Base-by-base conservation (phyloP, 1,140 invertebrate genomes). In the Sarcophaga peregrina region DNA sequence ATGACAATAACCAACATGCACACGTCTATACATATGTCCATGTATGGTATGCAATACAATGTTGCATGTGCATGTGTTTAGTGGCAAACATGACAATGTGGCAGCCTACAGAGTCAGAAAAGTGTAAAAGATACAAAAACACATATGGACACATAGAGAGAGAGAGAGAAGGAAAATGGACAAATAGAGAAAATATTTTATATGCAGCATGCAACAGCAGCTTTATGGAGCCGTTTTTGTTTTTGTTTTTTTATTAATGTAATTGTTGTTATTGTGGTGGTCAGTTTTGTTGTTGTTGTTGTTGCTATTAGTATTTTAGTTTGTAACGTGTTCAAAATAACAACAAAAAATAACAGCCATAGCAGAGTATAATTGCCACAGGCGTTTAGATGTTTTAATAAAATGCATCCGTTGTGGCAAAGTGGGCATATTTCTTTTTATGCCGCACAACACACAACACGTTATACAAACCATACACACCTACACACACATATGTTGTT, bases 371-470 rank as follows among this genome's bases (percentile, higher is more conserved):
- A 68, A 68, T 68, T 68, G 17, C 62, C 62, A 68, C 62, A 68
- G 62, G 62, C 62, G 62, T 68, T 68, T 68, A 20, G 62, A 20
- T 68, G 62, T 68, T 20, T 68, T 68, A 68, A 68, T 68, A 68
- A 68, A 68, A 68, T 68, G 62, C 62, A 68, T 68, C 62, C 62
- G 62, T 68, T 68, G 62, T 68, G 17, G 54, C 54, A 58, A 58
- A 58, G 54, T 58, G 54, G 54, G 54, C 15, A 58, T n/a, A n/a
- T 58, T 58, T 13, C n/a, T 58, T 58, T 58, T 58, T 58, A 37
- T 37, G 25, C 25, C 25, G 25, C 25, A 37, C 25, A 37, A 37
- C 25, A 37, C 25, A 37, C 25, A 37, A 37, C 25, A 37, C 25
- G 4, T 37, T 37, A 37, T 37, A 37, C 25, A 37, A 37, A 37